A percentile compares a stretch with the other conserved stretches of the same genome.
Conservation (phyloP, 2,888 invertebrate species). For the Tipula confusa region DNA sequence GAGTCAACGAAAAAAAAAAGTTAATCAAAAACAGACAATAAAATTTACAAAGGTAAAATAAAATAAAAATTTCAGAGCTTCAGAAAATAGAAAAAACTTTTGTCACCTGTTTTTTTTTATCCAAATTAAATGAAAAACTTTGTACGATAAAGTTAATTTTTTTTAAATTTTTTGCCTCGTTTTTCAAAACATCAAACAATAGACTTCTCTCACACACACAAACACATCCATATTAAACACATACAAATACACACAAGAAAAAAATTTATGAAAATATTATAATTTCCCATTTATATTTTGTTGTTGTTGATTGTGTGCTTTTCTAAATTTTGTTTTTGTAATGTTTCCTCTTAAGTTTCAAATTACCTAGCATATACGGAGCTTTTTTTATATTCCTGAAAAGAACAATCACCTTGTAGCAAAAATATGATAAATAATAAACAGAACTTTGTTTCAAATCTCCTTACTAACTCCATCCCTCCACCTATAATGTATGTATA, state of each 20-base stretch:
- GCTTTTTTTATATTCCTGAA: neutral
- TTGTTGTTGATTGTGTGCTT: neutral
- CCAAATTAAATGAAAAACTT: constrained; percentile 20
- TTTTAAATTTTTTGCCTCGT: neutral
- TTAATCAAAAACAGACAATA: constrained; percentile 25
- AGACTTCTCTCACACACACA: too few species aligned
- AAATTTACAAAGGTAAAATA: neutral
- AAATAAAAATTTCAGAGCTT: neutral
- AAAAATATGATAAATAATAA: neutral
- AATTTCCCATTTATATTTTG: neutral
- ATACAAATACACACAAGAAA: too few species aligned
- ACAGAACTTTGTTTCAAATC: neutral
- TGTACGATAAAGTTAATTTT: neutral
- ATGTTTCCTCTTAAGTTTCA: neutral
- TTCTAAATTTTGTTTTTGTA: neutral
- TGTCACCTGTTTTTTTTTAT: neutral
- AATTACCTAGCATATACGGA: neutral
- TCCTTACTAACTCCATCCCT: neutral
- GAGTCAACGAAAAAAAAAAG: constrained; percentile 1
- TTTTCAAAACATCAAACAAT: constrained; percentile 5
- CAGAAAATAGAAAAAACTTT: neutral
- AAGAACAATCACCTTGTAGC: neutral
- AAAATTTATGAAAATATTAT: neutral
- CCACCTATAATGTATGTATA: neutral
- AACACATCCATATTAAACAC: too few species aligned